Evolutionary conservation across 2,888 invertebrate species (phyloP), one percentile per base, ranked within the genome.

Genomic region (Callyntrura guangdongensis): DNA sequence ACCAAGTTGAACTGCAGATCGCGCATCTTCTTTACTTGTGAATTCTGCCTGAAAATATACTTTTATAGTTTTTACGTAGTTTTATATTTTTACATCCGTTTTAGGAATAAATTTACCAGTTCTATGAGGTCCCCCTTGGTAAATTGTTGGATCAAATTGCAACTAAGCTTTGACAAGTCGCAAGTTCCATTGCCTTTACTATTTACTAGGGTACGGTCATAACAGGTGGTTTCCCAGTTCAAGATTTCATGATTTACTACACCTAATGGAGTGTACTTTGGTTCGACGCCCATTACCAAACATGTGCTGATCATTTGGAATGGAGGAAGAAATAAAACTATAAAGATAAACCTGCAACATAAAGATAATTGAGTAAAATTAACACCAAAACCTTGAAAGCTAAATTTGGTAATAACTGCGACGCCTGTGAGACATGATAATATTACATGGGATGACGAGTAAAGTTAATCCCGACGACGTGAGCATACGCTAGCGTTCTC

Each of bases 381-480:
- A 59, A 53, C 56, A 81, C 22, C 12, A 77, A 36, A 5, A 45
- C 9, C 8, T 67, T 22, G 22, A 67, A 5, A 8, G 20, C 67
- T 61, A 17, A 17, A 20, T 61, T 17, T 17, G 61, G 11, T 53
- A 53, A 9, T 6, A 53, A 53, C 9, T 14, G 1, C n/a, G 11
- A 59, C n/a, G 59, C 4, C 59, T 36, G 3, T 4, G 6, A 36
- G 36, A 36, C 6, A 4, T 6, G 6, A 6, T n/a, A 17, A 6
- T 67, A 36, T 36, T 87, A 87, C 87, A 87, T 20, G n/a, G 74
- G 64, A 22, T 72, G n/a, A 2, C 74, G 72, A 17, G 74, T 25
- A 74, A 89, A 83, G 22, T 89, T 89, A 4, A 61, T 89, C 59
- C 72, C 72, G 0, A 81, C 36, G 8, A 81, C 69, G 56, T 87